Evolutionary conservation across 2,797 vertebrate species (phyloP).

Genomic region (Prunella strophiata): DNA sequence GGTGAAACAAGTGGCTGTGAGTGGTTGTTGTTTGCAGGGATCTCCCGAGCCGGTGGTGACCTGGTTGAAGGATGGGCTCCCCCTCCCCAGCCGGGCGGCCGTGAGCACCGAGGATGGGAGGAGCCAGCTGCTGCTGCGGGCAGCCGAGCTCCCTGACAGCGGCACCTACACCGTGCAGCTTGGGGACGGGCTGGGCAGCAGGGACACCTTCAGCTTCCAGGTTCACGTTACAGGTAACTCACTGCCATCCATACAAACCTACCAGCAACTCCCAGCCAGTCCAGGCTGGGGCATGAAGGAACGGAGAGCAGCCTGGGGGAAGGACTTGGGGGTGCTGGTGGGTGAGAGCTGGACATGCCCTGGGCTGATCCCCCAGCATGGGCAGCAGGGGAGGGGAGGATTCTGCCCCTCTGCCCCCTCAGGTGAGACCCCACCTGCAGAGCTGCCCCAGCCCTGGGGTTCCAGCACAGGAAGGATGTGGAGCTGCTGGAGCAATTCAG

Average conservation of each 20-base stretch:
- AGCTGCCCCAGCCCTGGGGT: neutral
- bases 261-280: neutral
- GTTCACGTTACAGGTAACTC: constrained; percentile 86
- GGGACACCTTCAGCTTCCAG: constrained; percentile 78
- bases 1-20: neutral
- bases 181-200: constrained; percentile 76
- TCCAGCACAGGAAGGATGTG: rapidly evolving
- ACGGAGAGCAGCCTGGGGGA: neutral
- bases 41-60: constrained; percentile 78
- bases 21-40: constrained; percentile 70
- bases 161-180: constrained; percentile 83
- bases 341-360: neutral
- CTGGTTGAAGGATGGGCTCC: constrained; percentile 87
- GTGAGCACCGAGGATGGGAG: constrained; percentile 74
- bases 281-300: neutral
- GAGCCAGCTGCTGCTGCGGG: constrained; percentile 83
- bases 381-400: neutral
- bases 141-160: constrained; percentile 78
- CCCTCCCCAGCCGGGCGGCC: constrained; percentile 74
- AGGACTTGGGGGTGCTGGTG: neutral
- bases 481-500: neutral
- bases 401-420: neutral
- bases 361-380: neutral
- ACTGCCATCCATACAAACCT: neutral
- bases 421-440: neutral